Conservation (phyloP, 2,113 vertebrate genomes). For the Orientallactaga bullata region DNA sequence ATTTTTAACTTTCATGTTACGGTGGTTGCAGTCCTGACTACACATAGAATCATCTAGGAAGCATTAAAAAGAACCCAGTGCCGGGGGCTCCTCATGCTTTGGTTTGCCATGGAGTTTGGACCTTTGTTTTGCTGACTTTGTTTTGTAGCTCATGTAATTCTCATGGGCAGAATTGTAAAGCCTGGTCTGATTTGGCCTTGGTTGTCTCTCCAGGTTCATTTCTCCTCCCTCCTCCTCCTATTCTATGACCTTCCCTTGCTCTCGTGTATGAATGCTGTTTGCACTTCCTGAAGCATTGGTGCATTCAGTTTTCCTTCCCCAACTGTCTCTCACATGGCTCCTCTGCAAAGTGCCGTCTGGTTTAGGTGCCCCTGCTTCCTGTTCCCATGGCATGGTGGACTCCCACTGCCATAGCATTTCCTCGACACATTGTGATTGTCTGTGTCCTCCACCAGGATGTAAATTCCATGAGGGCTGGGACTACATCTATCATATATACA, state of each 20-base stretch:
- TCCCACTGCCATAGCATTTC: slow-evolving; percentile 38
- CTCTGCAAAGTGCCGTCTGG: slow-evolving; percentile 47
- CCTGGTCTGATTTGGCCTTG: neutral
- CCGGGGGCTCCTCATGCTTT: slow-evolving; percentile 26
- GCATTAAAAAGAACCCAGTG: neutral
- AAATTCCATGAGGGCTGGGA: slow-evolving; percentile 11
- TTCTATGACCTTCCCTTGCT: slow-evolving; percentile 24
- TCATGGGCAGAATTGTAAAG: slow-evolving; percentile 23
- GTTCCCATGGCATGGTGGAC: slow-evolving; percentile 39
- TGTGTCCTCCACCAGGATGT: slow-evolving; percentile 4
- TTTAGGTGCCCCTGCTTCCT: slow-evolving; percentile 58
- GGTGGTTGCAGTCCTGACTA: neutral
- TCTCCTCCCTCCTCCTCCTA: neutral
- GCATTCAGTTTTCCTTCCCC: neutral
- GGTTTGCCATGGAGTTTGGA: slow-evolving; percentile 19
- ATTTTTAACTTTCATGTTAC: neutral
- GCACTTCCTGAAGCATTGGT: slow-evolving; percentile 38
- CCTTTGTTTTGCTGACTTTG: slow-evolving; percentile 50
- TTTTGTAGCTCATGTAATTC: slow-evolving; percentile 57
- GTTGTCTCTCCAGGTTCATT: slow-evolving; percentile 31
- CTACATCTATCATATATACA: neutral
- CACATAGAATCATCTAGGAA: neutral
- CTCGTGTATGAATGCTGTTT: neutral
- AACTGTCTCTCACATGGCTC: neutral
- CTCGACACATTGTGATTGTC: slow-evolving; percentile 19